A percentile compares a stretch with the other conserved stretches of the same genome.
Evolutionary conservation across 2,113 vertebrate species (phyloP).

Genomic region (Harpagus bidentatus): DNA sequence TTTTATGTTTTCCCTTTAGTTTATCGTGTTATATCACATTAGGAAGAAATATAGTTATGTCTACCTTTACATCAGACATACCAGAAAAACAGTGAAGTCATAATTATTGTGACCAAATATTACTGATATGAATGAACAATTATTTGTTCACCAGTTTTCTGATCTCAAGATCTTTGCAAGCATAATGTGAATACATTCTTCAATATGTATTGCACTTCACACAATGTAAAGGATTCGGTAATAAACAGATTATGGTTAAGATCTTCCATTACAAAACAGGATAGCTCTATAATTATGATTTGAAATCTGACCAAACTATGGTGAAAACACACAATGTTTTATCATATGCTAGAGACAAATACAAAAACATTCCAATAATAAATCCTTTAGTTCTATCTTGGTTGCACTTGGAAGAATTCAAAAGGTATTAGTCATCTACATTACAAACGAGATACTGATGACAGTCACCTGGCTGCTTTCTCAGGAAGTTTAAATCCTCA

Average conservation of each 20-base stretch:
- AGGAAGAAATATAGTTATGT: background rate
- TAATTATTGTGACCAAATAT: background rate
- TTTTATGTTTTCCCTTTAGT: background rate
- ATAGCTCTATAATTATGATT: background rate
- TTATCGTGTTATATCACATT: background rate
- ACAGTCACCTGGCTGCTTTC: background rate
- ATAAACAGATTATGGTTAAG: background rate
- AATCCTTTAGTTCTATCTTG: background rate
- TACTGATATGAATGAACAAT: background rate
- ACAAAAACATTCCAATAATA: background rate
- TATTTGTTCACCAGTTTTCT: background rate
- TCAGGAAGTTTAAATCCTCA: background rate
- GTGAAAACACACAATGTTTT: background rate
- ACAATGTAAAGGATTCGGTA: background rate
- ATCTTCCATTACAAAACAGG: background rate
- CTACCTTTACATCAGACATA: background rate
- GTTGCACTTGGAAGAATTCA: background rate
- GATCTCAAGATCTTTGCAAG: background rate
- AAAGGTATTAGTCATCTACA: background rate
- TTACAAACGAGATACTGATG: background rate
- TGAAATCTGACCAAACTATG: background rate
- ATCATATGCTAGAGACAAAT: background rate
- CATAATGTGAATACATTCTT: background rate
- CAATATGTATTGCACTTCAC: background rate
- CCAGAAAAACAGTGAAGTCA: background rate